A percentile compares a stretch with the other conserved stretches of the same genome.
Evolutionary conservation across 2,113 vertebrate genomes (phyloP).

Genomic region (Heteronetta atricapilla): DNA sequence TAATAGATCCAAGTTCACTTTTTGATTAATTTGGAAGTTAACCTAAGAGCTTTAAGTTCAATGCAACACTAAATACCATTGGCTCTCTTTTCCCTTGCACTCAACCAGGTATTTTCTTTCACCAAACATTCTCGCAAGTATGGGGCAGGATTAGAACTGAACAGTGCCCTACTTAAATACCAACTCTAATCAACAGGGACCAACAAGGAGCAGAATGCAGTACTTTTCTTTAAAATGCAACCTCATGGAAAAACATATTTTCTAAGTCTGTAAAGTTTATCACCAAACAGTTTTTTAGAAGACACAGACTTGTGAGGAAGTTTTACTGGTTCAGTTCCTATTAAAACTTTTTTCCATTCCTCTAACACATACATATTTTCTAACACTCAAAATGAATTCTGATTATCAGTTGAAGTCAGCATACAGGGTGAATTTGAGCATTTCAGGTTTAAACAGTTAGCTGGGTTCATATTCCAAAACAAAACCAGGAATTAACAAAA

Average conservation of each 20-base stretch:
- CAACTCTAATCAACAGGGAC: background rate
- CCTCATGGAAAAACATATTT: background rate
- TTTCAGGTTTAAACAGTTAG: background rate
- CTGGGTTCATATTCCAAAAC: background rate
- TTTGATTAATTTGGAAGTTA: background rate
- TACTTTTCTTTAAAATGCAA: background rate
- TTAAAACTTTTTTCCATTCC: background rate
- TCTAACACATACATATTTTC: background rate
- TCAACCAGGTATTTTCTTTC: background rate
- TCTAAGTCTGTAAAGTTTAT: background rate
- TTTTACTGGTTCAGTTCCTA: background rate
- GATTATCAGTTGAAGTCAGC: background rate
- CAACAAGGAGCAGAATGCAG: background rate
- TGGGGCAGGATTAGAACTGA: background rate
- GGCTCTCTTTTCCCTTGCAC: background rate
- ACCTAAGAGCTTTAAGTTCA: background rate
- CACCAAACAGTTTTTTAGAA: background rate
- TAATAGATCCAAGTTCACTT: background rate
- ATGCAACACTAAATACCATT: background rate
- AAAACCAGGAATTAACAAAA: background rate
- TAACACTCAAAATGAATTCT: background rate
- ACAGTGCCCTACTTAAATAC: background rate
- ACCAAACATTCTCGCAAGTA: background rate
- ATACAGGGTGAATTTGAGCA: background rate
- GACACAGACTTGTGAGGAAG: background rate